A percentile compares a stretch with the other conserved stretches of the same genome.
Conservation (phyloP, 2,797 vertebrate genomes). For the Dromococcyx pavoninus region DNA sequence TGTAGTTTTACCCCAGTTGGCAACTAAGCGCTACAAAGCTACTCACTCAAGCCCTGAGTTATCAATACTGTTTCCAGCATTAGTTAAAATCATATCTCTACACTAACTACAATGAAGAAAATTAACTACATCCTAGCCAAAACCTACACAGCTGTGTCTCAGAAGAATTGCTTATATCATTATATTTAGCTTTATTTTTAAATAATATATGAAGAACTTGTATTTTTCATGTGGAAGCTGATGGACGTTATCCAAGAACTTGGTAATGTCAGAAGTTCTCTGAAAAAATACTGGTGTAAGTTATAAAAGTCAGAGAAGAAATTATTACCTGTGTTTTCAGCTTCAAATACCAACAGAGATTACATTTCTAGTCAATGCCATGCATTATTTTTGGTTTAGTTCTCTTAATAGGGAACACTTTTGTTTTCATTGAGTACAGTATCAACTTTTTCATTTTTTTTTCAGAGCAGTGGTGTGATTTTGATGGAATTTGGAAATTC, state of each 20-base stretch:
- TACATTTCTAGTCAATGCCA: background rate
- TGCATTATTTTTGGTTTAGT: background rate
- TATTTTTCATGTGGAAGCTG: background rate
- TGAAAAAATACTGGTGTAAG: background rate
- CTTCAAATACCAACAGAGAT: background rate
- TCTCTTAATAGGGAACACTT: background rate
- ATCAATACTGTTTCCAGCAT: too few relatives aligned
- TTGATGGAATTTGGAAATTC: background rate
- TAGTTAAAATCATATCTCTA: too few relatives aligned
- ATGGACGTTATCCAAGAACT: background rate
- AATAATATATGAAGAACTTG: background rate
- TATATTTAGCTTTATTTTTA: background rate
- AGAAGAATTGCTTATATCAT: background rate
- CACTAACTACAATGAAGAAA: too few relatives aligned
- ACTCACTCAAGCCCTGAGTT: too few relatives aligned
- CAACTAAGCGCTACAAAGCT: too few relatives aligned
- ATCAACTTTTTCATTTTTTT: background rate
- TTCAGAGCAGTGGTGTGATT: background rate
- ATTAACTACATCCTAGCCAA: too few relatives aligned
- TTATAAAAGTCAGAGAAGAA: background rate
- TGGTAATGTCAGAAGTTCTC: background rate
- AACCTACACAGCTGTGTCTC: background rate
- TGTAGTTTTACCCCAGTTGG: too few relatives aligned
- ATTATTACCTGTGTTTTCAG: background rate
- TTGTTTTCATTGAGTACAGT: background rate